Evolutionary conservation across 2,797 vertebrate species (phyloP).

Genomic region (Cossypha heuglini): DNA sequence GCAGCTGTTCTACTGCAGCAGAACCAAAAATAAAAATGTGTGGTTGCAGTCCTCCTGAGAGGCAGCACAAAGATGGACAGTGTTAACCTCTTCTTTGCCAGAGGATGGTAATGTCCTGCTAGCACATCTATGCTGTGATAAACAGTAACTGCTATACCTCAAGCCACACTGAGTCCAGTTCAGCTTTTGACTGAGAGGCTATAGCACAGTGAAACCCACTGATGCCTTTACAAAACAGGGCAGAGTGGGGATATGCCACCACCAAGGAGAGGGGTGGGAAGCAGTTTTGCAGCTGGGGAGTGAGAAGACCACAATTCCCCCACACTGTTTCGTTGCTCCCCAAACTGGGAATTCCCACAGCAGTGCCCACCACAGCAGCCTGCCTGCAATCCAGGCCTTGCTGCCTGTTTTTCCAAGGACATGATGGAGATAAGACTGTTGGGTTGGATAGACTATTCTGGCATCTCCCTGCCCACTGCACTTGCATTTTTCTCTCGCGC

Average conservation of each 20-base stretch:
- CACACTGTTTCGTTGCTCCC: fast-evolving
- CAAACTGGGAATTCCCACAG: fast-evolving
- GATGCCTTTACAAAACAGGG: background rate
- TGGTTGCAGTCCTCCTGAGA: background rate
- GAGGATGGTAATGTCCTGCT: background rate
- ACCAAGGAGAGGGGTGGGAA: background rate
- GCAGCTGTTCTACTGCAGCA: background rate
- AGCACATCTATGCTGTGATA: background rate
- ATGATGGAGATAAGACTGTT: background rate
- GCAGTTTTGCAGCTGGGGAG: background rate
- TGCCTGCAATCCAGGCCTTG: background rate
- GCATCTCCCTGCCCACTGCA: background rate
- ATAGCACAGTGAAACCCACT: background rate
- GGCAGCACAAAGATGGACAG: background rate
- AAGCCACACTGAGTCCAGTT: background rate
- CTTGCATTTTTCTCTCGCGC: background rate
- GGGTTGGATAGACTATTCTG: background rate
- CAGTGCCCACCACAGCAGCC: background rate
- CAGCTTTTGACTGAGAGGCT: background rate
- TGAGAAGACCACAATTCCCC: background rate
- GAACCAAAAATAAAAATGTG: background rate
- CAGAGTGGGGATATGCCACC: fast-evolving
- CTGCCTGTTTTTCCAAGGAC: background rate
- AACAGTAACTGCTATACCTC: background rate
- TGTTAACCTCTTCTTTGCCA: background rate